Evolutionary conservation across 2,797 vertebrate species (phyloP), one percentile per base, ranked within the genome.

Genomic region (Poeciliopsis paucimaculata): DNA sequence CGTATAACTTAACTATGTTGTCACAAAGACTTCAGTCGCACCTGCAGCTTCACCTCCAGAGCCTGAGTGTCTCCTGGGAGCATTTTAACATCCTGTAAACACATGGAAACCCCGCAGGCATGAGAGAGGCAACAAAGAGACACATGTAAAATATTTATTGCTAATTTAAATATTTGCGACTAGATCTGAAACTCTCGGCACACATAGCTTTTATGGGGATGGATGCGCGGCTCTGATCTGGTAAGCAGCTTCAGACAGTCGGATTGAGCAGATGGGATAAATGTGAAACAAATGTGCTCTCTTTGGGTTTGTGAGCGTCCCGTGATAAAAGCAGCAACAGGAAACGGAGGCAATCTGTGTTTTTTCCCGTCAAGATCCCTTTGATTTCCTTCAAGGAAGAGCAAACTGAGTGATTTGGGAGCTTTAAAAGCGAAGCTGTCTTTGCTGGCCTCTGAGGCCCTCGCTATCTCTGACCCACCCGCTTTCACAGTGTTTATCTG

Each of bases 311-410:
- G 31, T 3, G 34, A 73, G 9, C 6, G n/a, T 77, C 11, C 7
- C 23, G 64, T 51, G 73, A 46, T 71, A 71, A 84, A 83, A 80
- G 31, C 71, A 79, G 13, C 23, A 53, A 73, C 72, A 81, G 80
- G 45, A 84, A 83, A 85, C 64, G 46, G 73, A 87, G 46, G 62
- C 89, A 88, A 87, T 89, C 57, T 34, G 41, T 49, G 23, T 28
- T 86, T 31, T 41, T 70, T 71, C 68, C 68, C 55, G 53, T 73
- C 64, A 76, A 84, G 45, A 90, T 39, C 84, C 81, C 82, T 87
- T 90, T 86, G 4, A 91, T 93, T 93, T 91, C 88, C 91, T 90
- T 72, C 49, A 41, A 76, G 70, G 49, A 55, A 62, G 79, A 82
- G 66, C 26, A 68, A 36, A 76, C 39, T 60, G 83, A 86, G 71